Percentiles rank a stretch among this genome's conserved stretches.
phyloP scores from a whole-genome alignment of 2,888 invertebrate genomes.

The Mimas tiliae region DNA sequence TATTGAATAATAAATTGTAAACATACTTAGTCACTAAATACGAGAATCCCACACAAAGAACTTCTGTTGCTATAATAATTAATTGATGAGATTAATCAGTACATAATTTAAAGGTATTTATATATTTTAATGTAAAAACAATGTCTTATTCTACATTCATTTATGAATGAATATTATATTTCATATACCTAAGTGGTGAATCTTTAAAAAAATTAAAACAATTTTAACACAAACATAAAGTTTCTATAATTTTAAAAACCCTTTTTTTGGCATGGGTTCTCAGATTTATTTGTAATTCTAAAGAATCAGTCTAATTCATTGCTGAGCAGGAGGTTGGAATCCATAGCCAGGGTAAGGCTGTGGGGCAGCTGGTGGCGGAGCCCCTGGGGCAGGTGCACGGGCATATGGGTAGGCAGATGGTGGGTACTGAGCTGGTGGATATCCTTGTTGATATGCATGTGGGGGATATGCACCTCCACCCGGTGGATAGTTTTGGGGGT shows the following conservation, averaged over 20 bases:
- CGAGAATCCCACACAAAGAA: neutral
- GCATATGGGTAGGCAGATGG: conserved; percentile 84
- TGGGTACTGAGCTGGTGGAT: conserved; percentile 83
- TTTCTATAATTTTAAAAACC: too few species aligned
- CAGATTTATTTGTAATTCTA: conserved; percentile 23
- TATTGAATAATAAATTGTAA: conserved; percentile 9
- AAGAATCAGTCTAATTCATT: conserved; percentile 49
- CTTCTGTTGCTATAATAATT: neutral
- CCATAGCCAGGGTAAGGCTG: conserved; percentile 91
- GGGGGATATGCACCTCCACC: conserved; percentile 77
- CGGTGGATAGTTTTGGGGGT: conserved; percentile 78
- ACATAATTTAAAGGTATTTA: too few species aligned
- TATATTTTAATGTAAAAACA: too few species aligned
- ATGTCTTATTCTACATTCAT: too few species aligned
- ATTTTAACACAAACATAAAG: neutral
- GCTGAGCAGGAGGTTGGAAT: conserved; percentile 91
- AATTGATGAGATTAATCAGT: too few species aligned
- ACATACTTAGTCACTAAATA: conserved; percentile 6
- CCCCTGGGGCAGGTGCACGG: conserved; percentile 86
- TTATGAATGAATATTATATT: too few species aligned
- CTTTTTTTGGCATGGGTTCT: conserved; percentile 1
- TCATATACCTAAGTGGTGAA: too few species aligned
- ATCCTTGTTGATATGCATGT: conserved; percentile 81
- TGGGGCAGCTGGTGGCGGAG: conserved; percentile 89
- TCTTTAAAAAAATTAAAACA: neutral